Percentiles rank a stretch among this genome's conserved stretches.
Conservation (phyloP, 2,888 invertebrate genomes). For the Platycheirus rosarum region DNA sequence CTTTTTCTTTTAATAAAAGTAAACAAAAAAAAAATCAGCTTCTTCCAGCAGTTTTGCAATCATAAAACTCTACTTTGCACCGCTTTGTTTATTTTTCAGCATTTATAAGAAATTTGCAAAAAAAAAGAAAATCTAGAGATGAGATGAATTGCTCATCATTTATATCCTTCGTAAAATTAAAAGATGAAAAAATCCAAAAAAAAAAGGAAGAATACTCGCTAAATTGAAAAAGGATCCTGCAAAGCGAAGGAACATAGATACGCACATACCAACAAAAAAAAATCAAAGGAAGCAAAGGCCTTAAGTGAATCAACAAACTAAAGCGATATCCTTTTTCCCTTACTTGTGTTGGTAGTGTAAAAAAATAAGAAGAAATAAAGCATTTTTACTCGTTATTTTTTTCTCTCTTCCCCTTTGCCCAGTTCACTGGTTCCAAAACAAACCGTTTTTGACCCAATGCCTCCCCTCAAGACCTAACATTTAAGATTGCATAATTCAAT, state of each 20-base stretch:
- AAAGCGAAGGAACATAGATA: conserved; percentile 22
- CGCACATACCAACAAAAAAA: neutral
- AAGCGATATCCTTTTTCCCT: conserved; percentile 68
- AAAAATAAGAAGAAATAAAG: conserved; percentile 48
- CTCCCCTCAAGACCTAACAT: neutral
- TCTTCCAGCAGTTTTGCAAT: conserved; percentile 13
- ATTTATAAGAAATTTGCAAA: conserved; percentile 13
- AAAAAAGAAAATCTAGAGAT: conserved; percentile 25
- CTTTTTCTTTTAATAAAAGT: conserved; percentile 44
- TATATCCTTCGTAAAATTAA: conserved; percentile 35
- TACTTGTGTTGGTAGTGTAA: conserved; percentile 10
- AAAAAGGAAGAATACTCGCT: conserved; percentile 54
- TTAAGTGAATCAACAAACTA: conserved; percentile 74
- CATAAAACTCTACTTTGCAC: conserved; percentile 50
- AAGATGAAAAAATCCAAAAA: conserved; percentile 16
- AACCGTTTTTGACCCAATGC: neutral
- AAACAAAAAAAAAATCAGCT: conserved; percentile 41
- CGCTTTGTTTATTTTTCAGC: conserved; percentile 39
- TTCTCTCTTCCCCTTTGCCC: no score
- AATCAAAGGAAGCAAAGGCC: conserved; percentile 35
- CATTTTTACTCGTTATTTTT: no score
- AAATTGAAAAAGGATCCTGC: conserved; percentile 64
- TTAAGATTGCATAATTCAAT: conserved; percentile 71
- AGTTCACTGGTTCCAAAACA: neutral
- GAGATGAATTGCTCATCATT: conserved; percentile 53